A percentile compares a stretch with the other conserved stretches of the same genome.
phyloP scores from a whole-genome alignment of 2,888 invertebrate species.

The Drosophila fulvimacula region DNA sequence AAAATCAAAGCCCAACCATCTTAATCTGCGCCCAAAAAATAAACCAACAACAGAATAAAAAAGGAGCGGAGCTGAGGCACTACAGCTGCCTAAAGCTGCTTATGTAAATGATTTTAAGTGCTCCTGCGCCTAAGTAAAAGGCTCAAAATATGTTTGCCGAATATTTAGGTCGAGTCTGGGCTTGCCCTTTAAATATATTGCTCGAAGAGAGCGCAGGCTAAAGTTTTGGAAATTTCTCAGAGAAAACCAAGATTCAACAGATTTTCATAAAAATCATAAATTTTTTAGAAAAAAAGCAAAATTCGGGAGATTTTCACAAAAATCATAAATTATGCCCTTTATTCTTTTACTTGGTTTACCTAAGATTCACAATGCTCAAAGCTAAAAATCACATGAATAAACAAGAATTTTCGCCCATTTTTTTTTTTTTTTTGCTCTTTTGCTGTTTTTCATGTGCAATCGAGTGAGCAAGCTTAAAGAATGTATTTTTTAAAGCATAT shows the following conservation, averaged over 20 bases:
- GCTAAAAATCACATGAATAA: conserved; percentile 5
- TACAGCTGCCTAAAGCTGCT: conserved; percentile 62
- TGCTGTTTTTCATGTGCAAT: neutral
- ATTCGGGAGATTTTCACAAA: neutral
- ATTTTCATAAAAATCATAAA: neutral
- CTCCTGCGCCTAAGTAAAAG: conserved; percentile 14
- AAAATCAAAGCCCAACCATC: conserved; percentile 18
- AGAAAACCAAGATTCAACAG: neutral
- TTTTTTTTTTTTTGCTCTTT: neutral
- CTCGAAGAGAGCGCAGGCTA: neutral
- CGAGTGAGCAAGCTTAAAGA: neutral
- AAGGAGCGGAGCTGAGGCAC: conserved; percentile 11
- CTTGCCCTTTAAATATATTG: conserved; percentile 5
- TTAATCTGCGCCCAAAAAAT: conserved; percentile 19
- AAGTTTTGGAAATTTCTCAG: no score
- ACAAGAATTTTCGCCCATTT: neutral
- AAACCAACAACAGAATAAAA: conserved; percentile 1
- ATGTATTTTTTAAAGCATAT: no score
- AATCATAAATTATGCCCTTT: conserved; percentile 4
- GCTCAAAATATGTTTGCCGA: neutral
- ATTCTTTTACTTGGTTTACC: neutral
- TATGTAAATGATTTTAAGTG: conserved; percentile 71
- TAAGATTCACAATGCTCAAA: neutral
- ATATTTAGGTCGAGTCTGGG: conserved; percentile 3
- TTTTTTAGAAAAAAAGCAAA: neutral